phyloP scores from a whole-genome alignment of 2,113 vertebrate genomes.

The Rostratula benghalensis region DNA sequence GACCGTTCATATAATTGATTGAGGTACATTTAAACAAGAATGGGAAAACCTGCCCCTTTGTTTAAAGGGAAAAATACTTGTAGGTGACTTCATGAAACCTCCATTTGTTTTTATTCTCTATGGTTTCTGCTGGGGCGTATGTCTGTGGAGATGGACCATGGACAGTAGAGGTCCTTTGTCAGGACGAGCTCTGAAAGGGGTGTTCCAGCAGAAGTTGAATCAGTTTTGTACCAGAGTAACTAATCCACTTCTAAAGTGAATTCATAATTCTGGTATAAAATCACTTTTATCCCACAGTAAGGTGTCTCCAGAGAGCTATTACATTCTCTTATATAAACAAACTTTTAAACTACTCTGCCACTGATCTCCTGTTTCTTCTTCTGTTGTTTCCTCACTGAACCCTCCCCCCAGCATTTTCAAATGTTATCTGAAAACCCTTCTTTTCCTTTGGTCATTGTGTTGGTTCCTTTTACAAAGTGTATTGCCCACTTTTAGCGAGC shows the following conservation, averaged over 20 bases:
- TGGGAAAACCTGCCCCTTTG: neutral
- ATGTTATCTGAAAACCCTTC: neutral
- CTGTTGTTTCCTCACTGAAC: constrained; percentile 8
- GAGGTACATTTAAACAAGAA: neutral
- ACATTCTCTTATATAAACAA: constrained; percentile 50
- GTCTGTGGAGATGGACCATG: neutral
- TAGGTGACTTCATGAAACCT: neutral
- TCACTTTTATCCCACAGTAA: constrained; percentile 31
- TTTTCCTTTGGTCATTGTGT: neutral
- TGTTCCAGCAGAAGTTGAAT: neutral
- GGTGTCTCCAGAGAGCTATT: constrained; percentile 51
- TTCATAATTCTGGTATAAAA: constrained; percentile 12
- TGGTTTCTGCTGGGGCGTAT: neutral
- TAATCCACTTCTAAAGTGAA: neutral
- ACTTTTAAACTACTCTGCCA: constrained; percentile 2
- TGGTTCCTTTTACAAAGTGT: neutral
- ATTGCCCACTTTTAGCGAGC: neutral
- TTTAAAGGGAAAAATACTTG: neutral
- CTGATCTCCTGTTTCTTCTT: constrained; percentile 22
- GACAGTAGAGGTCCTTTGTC: neutral
- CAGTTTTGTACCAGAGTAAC: neutral
- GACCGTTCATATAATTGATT: accelerated
- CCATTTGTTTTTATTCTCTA: neutral
- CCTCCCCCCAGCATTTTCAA: neutral
- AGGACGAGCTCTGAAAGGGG: neutral